Evolutionary conservation across 1,140 invertebrate species (phyloP), one percentile per base, ranked within the genome.

Genomic region (Berghia stephanieae): DNA sequence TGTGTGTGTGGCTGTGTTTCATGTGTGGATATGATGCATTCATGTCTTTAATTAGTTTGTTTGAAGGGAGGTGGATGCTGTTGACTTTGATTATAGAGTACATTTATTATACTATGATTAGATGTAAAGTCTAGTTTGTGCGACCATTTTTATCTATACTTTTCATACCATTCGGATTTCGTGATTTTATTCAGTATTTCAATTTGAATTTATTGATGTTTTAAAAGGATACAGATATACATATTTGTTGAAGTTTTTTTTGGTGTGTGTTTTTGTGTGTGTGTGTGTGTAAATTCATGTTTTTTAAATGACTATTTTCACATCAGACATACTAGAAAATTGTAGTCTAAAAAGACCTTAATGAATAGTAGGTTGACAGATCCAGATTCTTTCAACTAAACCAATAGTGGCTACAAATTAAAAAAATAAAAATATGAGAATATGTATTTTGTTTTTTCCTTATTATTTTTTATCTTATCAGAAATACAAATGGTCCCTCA

Each of bases 11-110:
- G n/a, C n/a, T n/a, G n/a, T n/a, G n/a, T n/a, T n/a, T n/a, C n/a
- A n/a, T n/a, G n/a, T n/a, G n/a, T n/a, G n/a, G n/a, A n/a, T n/a
- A n/a, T n/a, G n/a, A n/a, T n/a, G n/a, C n/a, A n/a, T n/a, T n/a
- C n/a, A n/a, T n/a, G n/a, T n/a, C n/a, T n/a, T n/a, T n/a, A n/a
- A n/a, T n/a, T n/a, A n/a, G n/a, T n/a, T n/a, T 67, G 52, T 67
- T 63, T 67, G 60, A 77, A 71, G 60, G 70, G 76, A 71, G 49
- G 60, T 63, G 77, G 24, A 60, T 44, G 43, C 57, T 40, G 60
- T 49, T 72, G 67, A 60, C 55, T 31, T 57, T 49, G 52, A 71
- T 34, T n/a, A n/a, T n/a, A n/a, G n/a, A n/a, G n/a, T n/a, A n/a
- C n/a, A n/a, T n/a, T 21, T 38, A 18, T 69, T 36, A 27, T 43